Percentiles rank a stretch among this genome's conserved stretches.
Evolutionary conservation across 2,888 invertebrate genomes (phyloP).

Genomic region (Thymelicus sylvestris): DNA sequence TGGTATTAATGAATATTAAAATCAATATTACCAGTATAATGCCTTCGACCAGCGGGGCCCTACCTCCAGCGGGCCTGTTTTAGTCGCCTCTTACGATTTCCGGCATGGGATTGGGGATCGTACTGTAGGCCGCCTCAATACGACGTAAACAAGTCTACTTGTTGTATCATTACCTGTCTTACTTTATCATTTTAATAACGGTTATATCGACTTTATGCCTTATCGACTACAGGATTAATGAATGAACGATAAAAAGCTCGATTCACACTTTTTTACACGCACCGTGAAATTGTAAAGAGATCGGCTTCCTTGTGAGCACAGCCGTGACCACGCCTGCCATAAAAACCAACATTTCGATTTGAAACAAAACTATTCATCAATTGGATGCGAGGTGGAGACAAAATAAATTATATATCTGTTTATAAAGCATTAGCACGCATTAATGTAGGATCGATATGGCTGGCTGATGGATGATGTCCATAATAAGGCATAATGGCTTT

Average conservation of each 20-base stretch:
- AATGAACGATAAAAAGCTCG: slow-evolving; percentile 56
- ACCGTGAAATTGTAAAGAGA: slow-evolving; percentile 75
- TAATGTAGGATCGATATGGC: slow-evolving; percentile 82
- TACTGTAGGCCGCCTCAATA: no score
- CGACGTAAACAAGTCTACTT: no score
- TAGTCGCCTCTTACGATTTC: no score
- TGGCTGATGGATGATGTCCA: slow-evolving; percentile 80
- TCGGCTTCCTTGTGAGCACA: slow-evolving; percentile 66
- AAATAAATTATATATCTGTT: slow-evolving; percentile 84
- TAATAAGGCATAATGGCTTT: slow-evolving; percentile 84
- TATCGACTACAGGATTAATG: slow-evolving; percentile 54
- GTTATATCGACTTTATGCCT: slow-evolving; percentile 45
- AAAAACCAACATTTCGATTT: slow-evolving; percentile 71
- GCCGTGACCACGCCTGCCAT: slow-evolving; percentile 71
- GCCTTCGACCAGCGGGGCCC: no score
- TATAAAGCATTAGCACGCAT: slow-evolving; percentile 83
- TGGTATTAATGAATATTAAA: no score
- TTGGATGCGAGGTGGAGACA: slow-evolving; percentile 79
- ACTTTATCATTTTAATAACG: slow-evolving; percentile 19
- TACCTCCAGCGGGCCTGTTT: no score
- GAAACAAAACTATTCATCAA: slow-evolving; percentile 80
- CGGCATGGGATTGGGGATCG: no score
- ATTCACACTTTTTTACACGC: slow-evolving; percentile 70
- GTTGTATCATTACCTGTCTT: not conserved
- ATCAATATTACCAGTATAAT: no score